Percentiles rank a stretch among this genome's conserved stretches.
Evolutionary conservation across 1,140 invertebrate species (phyloP).

Genomic region (Archegozetes longisetosus): DNA sequence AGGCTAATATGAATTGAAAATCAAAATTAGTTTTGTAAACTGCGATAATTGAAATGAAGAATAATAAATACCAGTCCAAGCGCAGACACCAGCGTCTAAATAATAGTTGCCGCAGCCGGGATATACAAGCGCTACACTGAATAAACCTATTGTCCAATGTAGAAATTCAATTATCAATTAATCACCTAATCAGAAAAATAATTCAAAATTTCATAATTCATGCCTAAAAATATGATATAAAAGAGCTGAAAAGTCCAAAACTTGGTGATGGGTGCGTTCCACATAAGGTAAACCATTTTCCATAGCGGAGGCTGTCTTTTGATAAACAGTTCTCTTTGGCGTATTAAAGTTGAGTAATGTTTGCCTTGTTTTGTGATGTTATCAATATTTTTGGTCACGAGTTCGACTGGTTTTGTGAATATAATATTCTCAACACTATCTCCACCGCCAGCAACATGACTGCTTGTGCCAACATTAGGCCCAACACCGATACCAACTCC

Average conservation of each 20-base stretch:
- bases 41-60: constrained; percentile 23
- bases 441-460: neutral
- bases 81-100: constrained; percentile 27
- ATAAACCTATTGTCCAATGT: constrained; percentile 21
- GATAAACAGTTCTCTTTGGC: constrained; percentile 15
- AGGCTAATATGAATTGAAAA: neutral
- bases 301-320: constrained; percentile 19
- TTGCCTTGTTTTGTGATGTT: no score
- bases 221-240: constrained; percentile 28
- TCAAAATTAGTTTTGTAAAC: constrained; percentile 9
- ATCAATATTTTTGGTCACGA: no score
- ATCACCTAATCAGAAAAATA: neutral
- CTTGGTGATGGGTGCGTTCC: constrained; percentile 26
- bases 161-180: neutral
- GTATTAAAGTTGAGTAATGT: constrained; percentile 13
- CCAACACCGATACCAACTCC: neutral
- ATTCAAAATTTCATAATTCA: neutral
- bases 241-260: constrained; percentile 29
- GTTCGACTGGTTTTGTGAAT: no score
- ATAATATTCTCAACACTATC: neutral
- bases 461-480: neutral
- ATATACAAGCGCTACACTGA: constrained; percentile 29
- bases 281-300: constrained; percentile 25
- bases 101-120: constrained; percentile 30
- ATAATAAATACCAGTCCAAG: constrained; percentile 29